These are phyloP conservation scores for Prinia subflava DNA, from an alignment of 2,113 vertebrate genomes.

Conservation along the genomic window DNA sequence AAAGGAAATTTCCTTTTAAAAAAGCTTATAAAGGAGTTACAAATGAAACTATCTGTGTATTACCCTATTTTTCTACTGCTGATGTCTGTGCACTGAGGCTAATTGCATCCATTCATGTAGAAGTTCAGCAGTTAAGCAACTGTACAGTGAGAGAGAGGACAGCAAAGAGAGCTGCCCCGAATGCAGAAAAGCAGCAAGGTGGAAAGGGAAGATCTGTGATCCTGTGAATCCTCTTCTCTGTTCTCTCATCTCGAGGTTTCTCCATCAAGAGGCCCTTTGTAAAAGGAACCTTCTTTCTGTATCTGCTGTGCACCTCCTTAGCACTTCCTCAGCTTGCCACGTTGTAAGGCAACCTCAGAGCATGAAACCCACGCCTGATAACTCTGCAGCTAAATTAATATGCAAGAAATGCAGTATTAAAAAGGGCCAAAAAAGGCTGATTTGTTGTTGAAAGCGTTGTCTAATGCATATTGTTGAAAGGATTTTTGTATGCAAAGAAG, in stretches of 20 bases:
- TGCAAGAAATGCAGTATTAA: not conserved
- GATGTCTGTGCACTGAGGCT: not conserved
- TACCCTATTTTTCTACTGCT: not conserved
- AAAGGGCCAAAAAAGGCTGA: conserved; percentile 1
- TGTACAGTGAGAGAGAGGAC: not conserved
- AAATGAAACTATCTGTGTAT: not conserved
- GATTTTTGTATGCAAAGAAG: not conserved
- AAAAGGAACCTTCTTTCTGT: not conserved
- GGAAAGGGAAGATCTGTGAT: not conserved
- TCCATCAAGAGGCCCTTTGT: not conserved
- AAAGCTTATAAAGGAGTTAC: not conserved
- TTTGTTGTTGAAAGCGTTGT: conserved; percentile 17
- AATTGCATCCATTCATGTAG: not conserved
- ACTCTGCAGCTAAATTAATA: conserved; percentile 6
- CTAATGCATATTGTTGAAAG: not conserved
- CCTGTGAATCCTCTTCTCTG: not conserved
- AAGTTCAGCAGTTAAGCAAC: not conserved
- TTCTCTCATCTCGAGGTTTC: not conserved
- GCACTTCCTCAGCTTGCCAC: not conserved
- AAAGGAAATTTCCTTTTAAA: not conserved
- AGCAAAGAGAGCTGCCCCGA: not conserved
- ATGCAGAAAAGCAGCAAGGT: not conserved
- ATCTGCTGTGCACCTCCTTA: not conserved
- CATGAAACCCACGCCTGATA: not conserved
- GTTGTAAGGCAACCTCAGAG: not conserved